phyloP scores from a whole-genome alignment of 2,797 vertebrate genomes.

The Sternotherus odoratus region DNA sequence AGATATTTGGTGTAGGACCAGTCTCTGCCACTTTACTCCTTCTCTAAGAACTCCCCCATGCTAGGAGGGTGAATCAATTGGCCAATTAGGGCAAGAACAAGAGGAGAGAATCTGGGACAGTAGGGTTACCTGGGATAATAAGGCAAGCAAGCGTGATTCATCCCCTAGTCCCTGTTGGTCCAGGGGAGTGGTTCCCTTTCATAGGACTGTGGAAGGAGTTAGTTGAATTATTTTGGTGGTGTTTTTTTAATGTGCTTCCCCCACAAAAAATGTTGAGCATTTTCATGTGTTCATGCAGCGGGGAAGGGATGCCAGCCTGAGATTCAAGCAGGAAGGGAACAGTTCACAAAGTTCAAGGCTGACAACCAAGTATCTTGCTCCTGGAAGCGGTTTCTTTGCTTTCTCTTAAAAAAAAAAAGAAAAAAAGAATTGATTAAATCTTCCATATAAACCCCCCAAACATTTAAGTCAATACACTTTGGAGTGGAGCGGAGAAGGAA shows the following conservation, averaged over 20 bases:
- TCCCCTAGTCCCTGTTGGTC: neutral
- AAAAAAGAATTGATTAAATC: neutral
- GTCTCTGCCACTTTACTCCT: neutral
- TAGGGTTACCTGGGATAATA: neutral
- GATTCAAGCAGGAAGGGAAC: conserved; percentile 52
- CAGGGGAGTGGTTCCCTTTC: neutral
- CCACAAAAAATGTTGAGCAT: conserved; percentile 37
- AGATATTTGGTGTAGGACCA: neutral
- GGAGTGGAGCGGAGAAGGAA: neutral
- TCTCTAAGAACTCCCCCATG: neutral
- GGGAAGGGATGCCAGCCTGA: conserved; percentile 5
- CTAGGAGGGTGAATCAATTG: neutral
- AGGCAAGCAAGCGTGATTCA: neutral
- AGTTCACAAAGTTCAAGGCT: conserved; percentile 27
- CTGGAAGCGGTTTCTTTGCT: neutral
- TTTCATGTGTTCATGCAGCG: conserved; percentile 42
- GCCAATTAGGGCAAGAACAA: neutral
- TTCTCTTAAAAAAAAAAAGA: too few relatives aligned
- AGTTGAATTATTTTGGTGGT: neutral
- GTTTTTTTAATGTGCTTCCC: neutral
- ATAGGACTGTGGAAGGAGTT: neutral
- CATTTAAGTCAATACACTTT: neutral
- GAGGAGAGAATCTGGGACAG: neutral
- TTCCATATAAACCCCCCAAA: conserved; percentile 7
- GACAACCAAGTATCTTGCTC: conserved; percentile 2